Conservation (phyloP, 2,113 vertebrate species). For the Camelus bactrianus region DNA sequence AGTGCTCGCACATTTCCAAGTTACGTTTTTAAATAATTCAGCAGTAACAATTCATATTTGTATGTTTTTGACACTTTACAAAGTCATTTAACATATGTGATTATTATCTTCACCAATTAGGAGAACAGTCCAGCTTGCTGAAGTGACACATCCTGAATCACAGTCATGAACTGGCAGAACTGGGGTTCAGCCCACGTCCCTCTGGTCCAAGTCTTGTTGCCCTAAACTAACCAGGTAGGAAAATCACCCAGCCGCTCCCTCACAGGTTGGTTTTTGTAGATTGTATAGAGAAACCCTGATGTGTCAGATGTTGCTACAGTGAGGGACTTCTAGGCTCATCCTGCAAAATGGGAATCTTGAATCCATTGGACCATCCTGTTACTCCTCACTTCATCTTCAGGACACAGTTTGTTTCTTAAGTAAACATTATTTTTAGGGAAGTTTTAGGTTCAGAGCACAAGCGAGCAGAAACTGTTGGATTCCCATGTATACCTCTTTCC, state of each 20-base stretch:
- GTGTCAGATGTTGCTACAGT: neutral
- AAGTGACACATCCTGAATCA: neutral
- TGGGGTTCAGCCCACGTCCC: neutral
- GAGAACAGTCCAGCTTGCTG: neutral
- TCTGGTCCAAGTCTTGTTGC: neutral
- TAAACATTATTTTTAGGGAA: neutral
- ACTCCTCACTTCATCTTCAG: neutral
- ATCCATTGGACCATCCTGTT: neutral
- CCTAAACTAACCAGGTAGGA: neutral
- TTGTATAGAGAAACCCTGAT: neutral
- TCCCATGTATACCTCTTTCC: neutral
- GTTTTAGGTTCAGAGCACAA: neutral
- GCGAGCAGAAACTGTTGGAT: neutral
- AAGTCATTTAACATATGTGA: neutral
- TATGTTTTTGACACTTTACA: neutral
- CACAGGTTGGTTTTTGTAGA: neutral
- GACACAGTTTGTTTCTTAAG: neutral
- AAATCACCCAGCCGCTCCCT: neutral
- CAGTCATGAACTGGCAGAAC: neutral
- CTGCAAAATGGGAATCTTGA: neutral
- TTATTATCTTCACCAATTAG: neutral
- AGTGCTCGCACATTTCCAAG: neutral
- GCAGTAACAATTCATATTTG: neutral
- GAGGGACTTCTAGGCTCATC: neutral
- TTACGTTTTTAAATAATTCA: neutral